These are phyloP conservation scores for Rostratula benghalensis DNA, from an alignment of 2,113 vertebrate species.

Conservation along the genomic window DNA sequence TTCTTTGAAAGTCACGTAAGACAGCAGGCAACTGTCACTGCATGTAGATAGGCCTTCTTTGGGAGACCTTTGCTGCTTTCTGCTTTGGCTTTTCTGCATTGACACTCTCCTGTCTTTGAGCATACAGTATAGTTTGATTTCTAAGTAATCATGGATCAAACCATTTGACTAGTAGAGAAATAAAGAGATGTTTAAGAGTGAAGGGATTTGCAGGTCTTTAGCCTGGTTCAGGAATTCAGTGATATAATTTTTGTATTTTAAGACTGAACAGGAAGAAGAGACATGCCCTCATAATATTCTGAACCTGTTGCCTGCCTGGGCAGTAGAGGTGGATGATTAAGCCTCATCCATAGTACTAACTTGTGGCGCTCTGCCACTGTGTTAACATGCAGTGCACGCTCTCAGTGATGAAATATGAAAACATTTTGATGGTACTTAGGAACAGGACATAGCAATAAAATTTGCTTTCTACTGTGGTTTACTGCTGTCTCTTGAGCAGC, in stretches of 20 bases:
- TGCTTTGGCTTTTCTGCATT: neutral
- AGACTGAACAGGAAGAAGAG: neutral
- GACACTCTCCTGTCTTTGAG: neutral
- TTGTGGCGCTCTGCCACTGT: neutral
- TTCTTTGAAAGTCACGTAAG: neutral
- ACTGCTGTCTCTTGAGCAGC: conserved; percentile 56
- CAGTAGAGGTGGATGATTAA: neutral
- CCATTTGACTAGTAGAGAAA: neutral
- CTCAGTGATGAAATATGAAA: conserved; percentile 11
- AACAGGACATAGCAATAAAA: neutral
- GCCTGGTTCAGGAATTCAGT: neutral
- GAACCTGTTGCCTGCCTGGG: neutral
- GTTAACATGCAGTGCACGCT: neutral
- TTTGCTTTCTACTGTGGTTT: conserved; percentile 12
- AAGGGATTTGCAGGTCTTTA: neutral
- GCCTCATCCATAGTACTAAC: neutral
- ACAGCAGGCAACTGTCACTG: neutral
- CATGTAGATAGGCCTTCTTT: neutral
- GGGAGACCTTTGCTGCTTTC: neutral
- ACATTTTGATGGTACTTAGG: conserved; percentile 53
- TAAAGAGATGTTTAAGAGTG: neutral
- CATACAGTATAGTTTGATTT: neutral
- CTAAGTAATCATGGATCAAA: neutral
- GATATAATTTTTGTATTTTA: neutral
- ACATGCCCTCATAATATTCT: neutral